phyloP scores from a whole-genome alignment of 2,797 vertebrate species.

The Danionella dracula region DNA sequence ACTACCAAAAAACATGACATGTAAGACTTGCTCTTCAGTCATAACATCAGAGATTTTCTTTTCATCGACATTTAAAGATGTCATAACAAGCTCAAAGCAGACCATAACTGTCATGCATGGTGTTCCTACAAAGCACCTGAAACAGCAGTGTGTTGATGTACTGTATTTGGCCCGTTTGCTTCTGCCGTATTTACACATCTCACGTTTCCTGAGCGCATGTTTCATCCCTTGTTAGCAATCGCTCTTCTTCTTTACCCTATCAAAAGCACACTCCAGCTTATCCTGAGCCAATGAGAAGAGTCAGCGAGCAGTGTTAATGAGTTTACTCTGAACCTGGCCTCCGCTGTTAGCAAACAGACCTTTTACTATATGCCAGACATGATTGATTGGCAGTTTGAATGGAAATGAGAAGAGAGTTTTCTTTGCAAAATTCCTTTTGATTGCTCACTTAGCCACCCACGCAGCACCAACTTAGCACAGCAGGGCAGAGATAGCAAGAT shows the following conservation, averaged over 20 bases:
- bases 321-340: slow-evolving; percentile 31
- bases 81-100: slow-evolving; percentile 2
- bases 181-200: slow-evolving; percentile 1
- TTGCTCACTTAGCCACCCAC: slow-evolving; percentile 23
- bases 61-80: background rate
- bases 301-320: slow-evolving; percentile 37
- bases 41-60: slow-evolving; percentile 15
- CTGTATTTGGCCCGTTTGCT: background rate
- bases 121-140: slow-evolving; percentile 25
- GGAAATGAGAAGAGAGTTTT: background rate
- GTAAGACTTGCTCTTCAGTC: background rate
- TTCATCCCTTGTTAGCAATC: background rate
- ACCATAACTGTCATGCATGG: slow-evolving; percentile 28
- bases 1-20: background rate
- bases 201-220: slow-evolving; percentile 28
- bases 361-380: slow-evolving; percentile 56
- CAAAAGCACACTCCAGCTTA: background rate
- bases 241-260: background rate
- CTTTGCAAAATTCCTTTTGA: slow-evolving; percentile 21
- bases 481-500: background rate
- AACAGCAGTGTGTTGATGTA: background rate
- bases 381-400: slow-evolving; percentile 53
- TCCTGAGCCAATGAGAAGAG: slow-evolving; percentile 31
- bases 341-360: slow-evolving; percentile 49
- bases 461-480: background rate